Percentiles rank a stretch among this genome's conserved stretches.
Evolutionary conservation across 2,888 invertebrate species (phyloP).

Genomic region (Idaea dimidiata): DNA sequence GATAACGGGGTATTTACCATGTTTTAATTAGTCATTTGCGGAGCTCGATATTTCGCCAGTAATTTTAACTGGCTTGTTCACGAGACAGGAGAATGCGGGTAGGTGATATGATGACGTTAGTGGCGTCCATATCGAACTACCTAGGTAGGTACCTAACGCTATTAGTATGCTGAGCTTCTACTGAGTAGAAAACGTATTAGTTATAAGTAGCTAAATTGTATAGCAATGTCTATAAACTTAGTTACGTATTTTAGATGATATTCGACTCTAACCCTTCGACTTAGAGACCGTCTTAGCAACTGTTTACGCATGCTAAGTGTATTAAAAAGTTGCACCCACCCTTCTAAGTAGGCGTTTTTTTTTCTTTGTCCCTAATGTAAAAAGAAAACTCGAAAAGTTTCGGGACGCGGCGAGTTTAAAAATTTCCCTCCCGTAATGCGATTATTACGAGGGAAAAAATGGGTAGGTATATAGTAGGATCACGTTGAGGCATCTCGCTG

Average conservation of each 20-base stretch:
- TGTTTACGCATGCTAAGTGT: constrained; percentile 34
- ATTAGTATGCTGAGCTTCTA: no score
- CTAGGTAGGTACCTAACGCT: no score
- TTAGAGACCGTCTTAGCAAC: neutral
- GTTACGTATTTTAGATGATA: neutral
- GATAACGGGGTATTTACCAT: no score
- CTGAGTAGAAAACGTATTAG: no score
- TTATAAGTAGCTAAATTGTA: constrained; percentile 43
- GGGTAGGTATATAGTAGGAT: neutral
- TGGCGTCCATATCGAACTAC: no score
- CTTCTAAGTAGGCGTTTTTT: constrained; percentile 72
- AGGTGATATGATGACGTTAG: no score
- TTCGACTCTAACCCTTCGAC: neutral
- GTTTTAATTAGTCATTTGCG: no score
- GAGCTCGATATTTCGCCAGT: no score
- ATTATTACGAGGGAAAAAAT: constrained; percentile 77
- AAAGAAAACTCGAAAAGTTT: constrained; percentile 76
- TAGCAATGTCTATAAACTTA: constrained; percentile 21
- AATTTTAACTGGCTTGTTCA: no score
- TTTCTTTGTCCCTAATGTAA: constrained; percentile 74
- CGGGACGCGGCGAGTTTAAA: constrained; percentile 65
- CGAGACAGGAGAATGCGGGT: no score
- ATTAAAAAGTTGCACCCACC: constrained; percentile 74
- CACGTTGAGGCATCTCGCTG: neutral
- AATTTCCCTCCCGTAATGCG: constrained; percentile 73